phyloP scores from a whole-genome alignment of 2,797 vertebrate genomes.

The Odontamblyopus lacepedii region DNA sequence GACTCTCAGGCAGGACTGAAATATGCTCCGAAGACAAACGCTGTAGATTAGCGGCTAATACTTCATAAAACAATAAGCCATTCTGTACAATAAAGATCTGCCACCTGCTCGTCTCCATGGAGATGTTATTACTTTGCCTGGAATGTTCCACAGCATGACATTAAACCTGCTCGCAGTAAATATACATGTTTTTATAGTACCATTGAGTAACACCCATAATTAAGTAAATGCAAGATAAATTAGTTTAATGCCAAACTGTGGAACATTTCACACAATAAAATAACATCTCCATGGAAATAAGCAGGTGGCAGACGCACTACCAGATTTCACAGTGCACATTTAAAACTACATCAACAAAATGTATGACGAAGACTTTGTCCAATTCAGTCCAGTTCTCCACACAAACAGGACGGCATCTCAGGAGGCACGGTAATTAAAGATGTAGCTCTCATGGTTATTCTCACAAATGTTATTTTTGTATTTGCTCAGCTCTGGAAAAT shows the following conservation, averaged over 20 bases:
- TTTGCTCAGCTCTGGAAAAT: neutral
- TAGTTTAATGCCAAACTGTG: neutral
- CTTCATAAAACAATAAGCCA: neutral
- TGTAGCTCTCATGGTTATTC: neutral
- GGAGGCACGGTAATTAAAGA: neutral
- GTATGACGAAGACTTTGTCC: neutral
- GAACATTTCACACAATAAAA: neutral
- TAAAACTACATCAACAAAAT: neutral
- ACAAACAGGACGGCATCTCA: neutral
- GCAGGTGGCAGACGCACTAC: neutral
- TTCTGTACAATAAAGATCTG: neutral
- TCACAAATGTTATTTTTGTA: neutral
- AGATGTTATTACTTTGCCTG: neutral
- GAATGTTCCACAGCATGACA: no score
- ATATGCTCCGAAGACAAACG: neutral
- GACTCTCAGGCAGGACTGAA: neutral
- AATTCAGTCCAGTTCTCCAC: neutral
- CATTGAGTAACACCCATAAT: no score
- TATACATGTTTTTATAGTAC: no score
- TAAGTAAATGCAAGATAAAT: neutral
- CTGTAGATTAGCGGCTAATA: neutral
- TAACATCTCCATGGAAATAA: neutral
- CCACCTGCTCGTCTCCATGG: neutral
- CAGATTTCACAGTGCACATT: no score
- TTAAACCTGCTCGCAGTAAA: no score